Evolutionary conservation across 2,797 vertebrate species (phyloP), one percentile per base, ranked within the genome.

Genomic region (Agapornis canus): DNA sequence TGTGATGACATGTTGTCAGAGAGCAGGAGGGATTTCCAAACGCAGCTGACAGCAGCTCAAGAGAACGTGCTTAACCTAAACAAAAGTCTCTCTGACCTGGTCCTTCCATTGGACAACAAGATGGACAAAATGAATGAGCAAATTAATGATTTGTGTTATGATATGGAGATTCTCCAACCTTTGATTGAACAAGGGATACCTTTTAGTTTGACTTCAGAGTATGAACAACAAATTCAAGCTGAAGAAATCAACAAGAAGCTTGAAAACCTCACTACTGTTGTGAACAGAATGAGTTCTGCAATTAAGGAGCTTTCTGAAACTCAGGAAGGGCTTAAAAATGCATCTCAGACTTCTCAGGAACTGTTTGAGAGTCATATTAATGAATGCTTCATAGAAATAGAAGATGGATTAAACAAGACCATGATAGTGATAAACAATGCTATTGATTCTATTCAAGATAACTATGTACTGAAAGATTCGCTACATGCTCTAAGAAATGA

Each of bases 381-480:
- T 73, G 97, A 97, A 57, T 97, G 96, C 42, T 96, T 94, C 45
- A 69, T 96, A 76, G 97, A 98, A 95, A 96, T 97, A 87, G 98
- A 98, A 90, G 98, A 98, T 13, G 98, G 98, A 18, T 90, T 98
- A 76, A 98, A 98, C 82, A 98, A 98, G 87, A 98, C 98, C 40
- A 97, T 98, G 97, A 94, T 65, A 35, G 84, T 98, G 81, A 78
- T 98, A 68, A 98, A 98, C 65, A 96, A 84, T 20, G 98, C 97
- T 82, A 89, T 98, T 5, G 98, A 98, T 95, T 98, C 96, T 64
- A 96, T 98, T 87, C 97, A 94, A 56, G 98, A 98, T 89, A 98
- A 98, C 72, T 98, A 97, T 11, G 90, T 97, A 31, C 81, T 91
- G 37, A 98, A 98, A 91, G 96, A 96, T 60, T 64, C 6, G 2